Conservation (phyloP, 2,888 invertebrate genomes). For the Neoitamus cyanurus region DNA sequence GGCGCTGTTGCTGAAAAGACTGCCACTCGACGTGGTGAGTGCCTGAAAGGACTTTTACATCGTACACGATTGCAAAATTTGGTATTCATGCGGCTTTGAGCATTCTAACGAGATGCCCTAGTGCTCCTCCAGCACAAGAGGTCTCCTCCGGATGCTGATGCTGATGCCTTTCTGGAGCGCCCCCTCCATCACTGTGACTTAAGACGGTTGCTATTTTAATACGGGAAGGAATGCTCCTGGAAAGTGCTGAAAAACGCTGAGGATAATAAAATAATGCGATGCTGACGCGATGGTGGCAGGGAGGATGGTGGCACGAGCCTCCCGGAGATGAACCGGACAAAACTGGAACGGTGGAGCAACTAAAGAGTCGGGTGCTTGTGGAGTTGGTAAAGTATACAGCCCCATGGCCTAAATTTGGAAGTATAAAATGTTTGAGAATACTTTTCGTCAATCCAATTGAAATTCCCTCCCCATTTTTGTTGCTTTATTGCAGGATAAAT, state of each 20-base stretch:
- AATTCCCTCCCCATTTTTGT: no score
- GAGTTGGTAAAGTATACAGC: not conserved
- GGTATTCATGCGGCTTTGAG: conserved; percentile 42
- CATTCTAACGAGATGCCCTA: conserved; percentile 31
- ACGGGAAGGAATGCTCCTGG: not conserved
- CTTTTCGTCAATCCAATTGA: no score
- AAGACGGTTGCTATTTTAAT: conserved; percentile 28
- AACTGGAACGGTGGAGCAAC: not conserved
- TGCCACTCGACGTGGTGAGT: not conserved
- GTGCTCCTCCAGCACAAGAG: not conserved
- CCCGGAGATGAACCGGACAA: not conserved
- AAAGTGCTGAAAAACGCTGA: not conserved
- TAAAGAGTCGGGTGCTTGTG: no score
- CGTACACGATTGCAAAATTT: conserved; percentile 36
- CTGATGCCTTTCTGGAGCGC: not conserved
- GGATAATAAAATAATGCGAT: conserved; percentile 1
- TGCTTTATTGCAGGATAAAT: no score
- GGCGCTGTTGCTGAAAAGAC: not conserved
- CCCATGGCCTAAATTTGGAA: not conserved
- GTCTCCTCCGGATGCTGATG: not conserved
- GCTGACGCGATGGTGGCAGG: not conserved
- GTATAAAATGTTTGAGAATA: no score
- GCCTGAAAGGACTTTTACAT: conserved; percentile 22
- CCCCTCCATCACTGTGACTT: not conserved
- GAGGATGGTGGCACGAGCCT: not conserved